Percentiles rank a stretch among this genome's conserved stretches.
These are phyloP conservation scores for Calliopum simillimum DNA, from an alignment of 2,888 invertebrate genomes.

Conservation along the genomic window DNA sequence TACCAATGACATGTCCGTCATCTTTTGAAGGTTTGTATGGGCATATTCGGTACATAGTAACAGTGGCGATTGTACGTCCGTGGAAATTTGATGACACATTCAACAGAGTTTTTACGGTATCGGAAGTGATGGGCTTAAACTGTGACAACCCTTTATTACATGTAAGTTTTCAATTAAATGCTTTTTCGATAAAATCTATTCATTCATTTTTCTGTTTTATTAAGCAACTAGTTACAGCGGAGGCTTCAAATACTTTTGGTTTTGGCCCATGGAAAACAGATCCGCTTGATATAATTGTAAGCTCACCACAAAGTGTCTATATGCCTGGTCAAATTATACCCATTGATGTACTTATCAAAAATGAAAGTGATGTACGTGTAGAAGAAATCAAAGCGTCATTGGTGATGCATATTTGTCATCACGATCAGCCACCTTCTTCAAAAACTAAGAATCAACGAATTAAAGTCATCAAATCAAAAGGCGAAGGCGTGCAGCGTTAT, in stretches of 20 bases:
- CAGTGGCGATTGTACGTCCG: conserved; percentile 81
- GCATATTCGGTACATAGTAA: conserved; percentile 70
- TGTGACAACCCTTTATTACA: conserved; percentile 45
- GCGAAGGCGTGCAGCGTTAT: conserved; percentile 49
- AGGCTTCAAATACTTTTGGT: conserved; percentile 53
- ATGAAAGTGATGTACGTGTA: conserved; percentile 70
- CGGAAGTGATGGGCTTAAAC: conserved; percentile 80
- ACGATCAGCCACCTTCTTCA: conserved; percentile 47
- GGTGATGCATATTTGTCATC: conserved; percentile 54
- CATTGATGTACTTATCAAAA: conserved; percentile 69
- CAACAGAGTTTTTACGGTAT: conserved; percentile 81
- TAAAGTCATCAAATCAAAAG: conserved; percentile 51
- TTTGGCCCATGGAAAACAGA: conserved; percentile 58
- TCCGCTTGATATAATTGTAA: conserved; percentile 53
- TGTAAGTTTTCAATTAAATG: no score
- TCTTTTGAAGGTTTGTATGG: conserved; percentile 69
- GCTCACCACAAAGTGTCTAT: conserved; percentile 59
- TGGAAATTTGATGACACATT: conserved; percentile 81
- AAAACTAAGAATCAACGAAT: conserved; percentile 51
- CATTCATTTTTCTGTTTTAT: background rate
- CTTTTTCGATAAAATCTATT: background rate
- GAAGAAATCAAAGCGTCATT: conserved; percentile 52
- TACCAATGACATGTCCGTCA: conserved; percentile 69
- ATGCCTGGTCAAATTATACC: conserved; percentile 61
- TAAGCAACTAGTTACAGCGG: conserved; percentile 54